Conservation (phyloP, 2,888 invertebrate species). For the Glaucopsyche alexis region DNA sequence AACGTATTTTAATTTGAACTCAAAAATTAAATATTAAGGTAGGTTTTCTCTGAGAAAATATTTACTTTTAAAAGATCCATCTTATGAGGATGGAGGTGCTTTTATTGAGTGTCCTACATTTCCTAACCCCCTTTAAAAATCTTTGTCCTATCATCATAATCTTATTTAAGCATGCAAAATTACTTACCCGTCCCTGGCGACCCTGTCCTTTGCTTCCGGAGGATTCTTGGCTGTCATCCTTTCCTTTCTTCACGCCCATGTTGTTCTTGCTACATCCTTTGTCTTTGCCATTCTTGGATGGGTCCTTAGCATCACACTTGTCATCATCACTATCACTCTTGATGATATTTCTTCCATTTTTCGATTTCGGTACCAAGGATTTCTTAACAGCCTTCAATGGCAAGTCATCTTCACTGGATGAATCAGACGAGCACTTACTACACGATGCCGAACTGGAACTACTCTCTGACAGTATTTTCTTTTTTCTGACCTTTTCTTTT, state of each 20-base stretch:
- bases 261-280: constrained; percentile 51
- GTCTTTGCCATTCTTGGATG: constrained; percentile 60
- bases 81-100: too few species aligned
- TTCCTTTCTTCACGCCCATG: constrained; percentile 59
- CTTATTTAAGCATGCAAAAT: background rate
- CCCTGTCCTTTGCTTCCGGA: constrained; percentile 61
- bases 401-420: constrained; percentile 72
- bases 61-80: too few species aligned
- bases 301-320: constrained; percentile 56
- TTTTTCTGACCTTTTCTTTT: constrained; percentile 40
- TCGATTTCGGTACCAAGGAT: constrained; percentile 57
- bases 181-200: constrained; percentile 67
- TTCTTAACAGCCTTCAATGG: constrained; percentile 70
- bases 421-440: constrained; percentile 71
- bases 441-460: constrained; percentile 76
- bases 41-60: too few species aligned
- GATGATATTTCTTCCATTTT: constrained; percentile 47
- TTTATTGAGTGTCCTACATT: too few species aligned
- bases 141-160: background rate
- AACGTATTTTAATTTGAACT: too few species aligned
- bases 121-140: too few species aligned
- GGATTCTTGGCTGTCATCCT: constrained; percentile 56
- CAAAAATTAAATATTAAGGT: too few species aligned
- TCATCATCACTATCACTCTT: constrained; percentile 66
- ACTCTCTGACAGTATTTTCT: constrained; percentile 58